These are phyloP conservation scores for Melanotaenia maccullochi DNA, from an alignment of 2,797 vertebrate genomes.

Conservation along the genomic window DNA sequence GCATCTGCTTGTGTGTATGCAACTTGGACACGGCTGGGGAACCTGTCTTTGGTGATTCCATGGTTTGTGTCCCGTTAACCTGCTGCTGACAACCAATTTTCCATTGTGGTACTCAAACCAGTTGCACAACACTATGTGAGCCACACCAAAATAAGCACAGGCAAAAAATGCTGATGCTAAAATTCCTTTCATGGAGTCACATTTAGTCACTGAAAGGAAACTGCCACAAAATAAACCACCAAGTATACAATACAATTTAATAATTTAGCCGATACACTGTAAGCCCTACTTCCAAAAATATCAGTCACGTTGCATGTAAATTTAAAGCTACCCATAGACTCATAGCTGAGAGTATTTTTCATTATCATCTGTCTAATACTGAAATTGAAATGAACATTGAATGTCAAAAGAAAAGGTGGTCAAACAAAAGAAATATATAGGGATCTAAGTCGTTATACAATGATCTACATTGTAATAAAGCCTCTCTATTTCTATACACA, in stretches of 20 bases:
- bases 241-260: too few species aligned
- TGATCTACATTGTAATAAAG: not conserved
- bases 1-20: conserved; percentile 4
- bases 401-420: too few species aligned
- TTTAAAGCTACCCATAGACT: not conserved
- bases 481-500: not conserved
- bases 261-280: not conserved
- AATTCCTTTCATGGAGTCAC: not conserved
- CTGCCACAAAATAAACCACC: not conserved
- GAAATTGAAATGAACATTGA: too few species aligned
- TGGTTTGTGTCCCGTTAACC: conserved; percentile 28
- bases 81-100: conserved; percentile 61
- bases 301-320: too few species aligned
- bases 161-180: not conserved
- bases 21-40: conserved; percentile 22
- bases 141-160: conserved; percentile 1
- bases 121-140: conserved; percentile 29
- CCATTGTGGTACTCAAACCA: conserved; percentile 64
- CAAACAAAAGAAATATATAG: not conserved
- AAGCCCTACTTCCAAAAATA: not conserved
- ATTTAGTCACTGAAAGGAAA: not conserved
- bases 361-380: too few species aligned
- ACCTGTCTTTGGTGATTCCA: conserved; percentile 61
- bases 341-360: too few species aligned
- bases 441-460: not conserved